Conservation (phyloP, 30 jellyfish, hydroid and myxozoan species). For the Haliclystus octoradiatus region DNA sequence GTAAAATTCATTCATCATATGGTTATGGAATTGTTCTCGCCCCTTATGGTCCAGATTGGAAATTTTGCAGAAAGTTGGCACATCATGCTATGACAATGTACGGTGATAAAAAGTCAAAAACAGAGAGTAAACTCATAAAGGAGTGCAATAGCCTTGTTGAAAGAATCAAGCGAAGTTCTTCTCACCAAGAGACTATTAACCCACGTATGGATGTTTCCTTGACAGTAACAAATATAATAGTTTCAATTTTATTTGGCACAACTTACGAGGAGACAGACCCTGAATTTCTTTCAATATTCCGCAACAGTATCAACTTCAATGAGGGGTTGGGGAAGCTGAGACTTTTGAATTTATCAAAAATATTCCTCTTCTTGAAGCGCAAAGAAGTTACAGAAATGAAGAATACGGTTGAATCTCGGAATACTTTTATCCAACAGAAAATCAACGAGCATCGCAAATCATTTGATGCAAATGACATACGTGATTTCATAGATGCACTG, state of each 20-base stretch:
- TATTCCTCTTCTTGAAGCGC: constrained; percentile 54
- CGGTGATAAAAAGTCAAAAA: constrained; percentile 32
- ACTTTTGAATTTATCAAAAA: constrained; percentile 18
- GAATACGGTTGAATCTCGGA: constrained; percentile 18
- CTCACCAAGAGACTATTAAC: constrained; percentile 10
- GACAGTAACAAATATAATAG: constrained; percentile 58
- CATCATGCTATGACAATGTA: constrained; percentile 31
- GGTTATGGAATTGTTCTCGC: constrained; percentile 40
- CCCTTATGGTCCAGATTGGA: constrained; percentile 45
- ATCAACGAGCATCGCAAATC: constrained; percentile 39
- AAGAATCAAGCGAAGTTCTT: constrained; percentile 6
- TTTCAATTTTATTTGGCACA: constrained; percentile 42
- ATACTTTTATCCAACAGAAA: constrained; percentile 32
- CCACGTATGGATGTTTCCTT: constrained; percentile 17
- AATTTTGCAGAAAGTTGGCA: constrained; percentile 25
- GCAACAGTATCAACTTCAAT: constrained; percentile 14
- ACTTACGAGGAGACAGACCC: constrained; percentile 61
- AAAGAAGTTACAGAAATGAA: constrained; percentile 12
- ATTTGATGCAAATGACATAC: constrained; percentile 39
- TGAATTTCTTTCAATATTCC: constrained; percentile 39
- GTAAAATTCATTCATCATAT: constrained; percentile 26
- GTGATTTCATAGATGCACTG: constrained; percentile 70
- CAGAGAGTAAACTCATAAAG: constrained; percentile 27
- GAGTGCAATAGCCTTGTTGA: constrained; percentile 24
- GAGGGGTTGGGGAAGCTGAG: constrained; percentile 33